A percentile compares a stretch with the other conserved stretches of the same genome.
Conservation (phyloP, 2,888 invertebrate species). For the Pycnomerus fuliginosus region DNA sequence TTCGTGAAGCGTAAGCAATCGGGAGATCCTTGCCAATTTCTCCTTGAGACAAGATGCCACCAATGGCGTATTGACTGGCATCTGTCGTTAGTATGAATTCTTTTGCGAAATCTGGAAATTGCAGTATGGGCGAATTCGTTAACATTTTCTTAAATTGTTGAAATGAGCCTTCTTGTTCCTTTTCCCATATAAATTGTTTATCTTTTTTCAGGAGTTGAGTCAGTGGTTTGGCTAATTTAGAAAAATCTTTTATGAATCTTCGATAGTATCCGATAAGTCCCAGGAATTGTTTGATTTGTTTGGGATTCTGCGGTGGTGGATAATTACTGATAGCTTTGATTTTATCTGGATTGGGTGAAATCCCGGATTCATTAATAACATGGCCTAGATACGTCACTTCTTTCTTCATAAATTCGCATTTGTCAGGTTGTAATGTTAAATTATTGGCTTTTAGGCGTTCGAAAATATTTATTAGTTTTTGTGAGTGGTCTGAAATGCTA, state of each 20-base stretch:
- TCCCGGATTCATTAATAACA: not conserved
- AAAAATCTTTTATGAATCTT: constrained; percentile 1
- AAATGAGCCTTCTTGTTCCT: constrained; percentile 1
- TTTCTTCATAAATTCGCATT: constrained; percentile 17
- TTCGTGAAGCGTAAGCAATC: constrained; percentile 16
- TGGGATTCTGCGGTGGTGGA: not conserved
- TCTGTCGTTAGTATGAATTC: constrained; percentile 23
- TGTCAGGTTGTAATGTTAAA: constrained; percentile 21
- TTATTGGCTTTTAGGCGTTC: constrained; percentile 11
- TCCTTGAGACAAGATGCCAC: constrained; percentile 18
- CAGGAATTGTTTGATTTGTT: not conserved
- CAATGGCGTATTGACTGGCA: constrained; percentile 18
- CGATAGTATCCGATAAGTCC: constrained; percentile 1
- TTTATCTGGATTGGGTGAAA: not conserved
- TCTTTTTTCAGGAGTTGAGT: constrained; percentile 1
- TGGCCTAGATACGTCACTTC: constrained; percentile 19
- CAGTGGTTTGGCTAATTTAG: constrained; percentile 6
- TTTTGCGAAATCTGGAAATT: constrained; percentile 21
- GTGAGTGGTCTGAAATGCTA: not conserved
- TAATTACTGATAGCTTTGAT: constrained; percentile 6
- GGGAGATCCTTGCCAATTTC: constrained; percentile 11
- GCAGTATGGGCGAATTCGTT: constrained; percentile 6
- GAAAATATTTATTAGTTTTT: constrained; percentile 8
- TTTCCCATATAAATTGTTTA: not conserved
- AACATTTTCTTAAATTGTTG: constrained; percentile 11